These are phyloP conservation scores for Pocillopora verrucosa DNA, from an alignment of 64 coral and sea anemone genomes.

Conservation along the genomic window DNA sequence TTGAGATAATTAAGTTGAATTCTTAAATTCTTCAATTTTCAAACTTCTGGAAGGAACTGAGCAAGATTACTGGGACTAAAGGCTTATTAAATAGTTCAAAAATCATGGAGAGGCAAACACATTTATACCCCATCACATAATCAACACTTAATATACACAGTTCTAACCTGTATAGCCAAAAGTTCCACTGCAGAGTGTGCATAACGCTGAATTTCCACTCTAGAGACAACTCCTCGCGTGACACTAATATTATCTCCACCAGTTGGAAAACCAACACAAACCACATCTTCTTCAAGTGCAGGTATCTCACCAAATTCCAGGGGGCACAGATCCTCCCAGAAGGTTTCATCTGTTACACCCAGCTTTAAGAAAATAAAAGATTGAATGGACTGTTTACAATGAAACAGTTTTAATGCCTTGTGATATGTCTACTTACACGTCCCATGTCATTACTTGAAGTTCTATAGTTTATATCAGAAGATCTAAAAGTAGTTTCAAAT, in stretches of 20 bases:
- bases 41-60: too few relatives aligned
- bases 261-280: slow-evolving; percentile 92
- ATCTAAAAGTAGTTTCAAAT: not conserved
- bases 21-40: too few relatives aligned
- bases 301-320: slow-evolving; percentile 84
- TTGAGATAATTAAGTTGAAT: too few relatives aligned
- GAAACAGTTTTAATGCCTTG: not conserved
- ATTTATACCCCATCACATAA: too few relatives aligned
- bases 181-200: slow-evolving; percentile 91
- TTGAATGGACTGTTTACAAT: not conserved
- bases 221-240: slow-evolving; percentile 84
- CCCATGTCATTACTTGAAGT: not conserved
- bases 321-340: slow-evolving; percentile 91
- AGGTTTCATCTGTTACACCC: slow-evolving; percentile 87
- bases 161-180: slow-evolving; percentile 82
- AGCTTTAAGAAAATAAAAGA: slow-evolving; percentile 46
- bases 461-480: too few relatives aligned
- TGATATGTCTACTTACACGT: not conserved
- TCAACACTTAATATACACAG: too few relatives aligned
- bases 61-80: too few relatives aligned
- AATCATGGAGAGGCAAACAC: too few relatives aligned
- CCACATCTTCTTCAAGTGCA: slow-evolving; percentile 89
- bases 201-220: slow-evolving; percentile 92
- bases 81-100: too few relatives aligned
- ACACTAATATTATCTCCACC: slow-evolving; percentile 94